Evolutionary conservation across 2,888 invertebrate genomes (phyloP), one percentile per base, ranked within the genome.

Genomic region (Andrena marginata): DNA sequence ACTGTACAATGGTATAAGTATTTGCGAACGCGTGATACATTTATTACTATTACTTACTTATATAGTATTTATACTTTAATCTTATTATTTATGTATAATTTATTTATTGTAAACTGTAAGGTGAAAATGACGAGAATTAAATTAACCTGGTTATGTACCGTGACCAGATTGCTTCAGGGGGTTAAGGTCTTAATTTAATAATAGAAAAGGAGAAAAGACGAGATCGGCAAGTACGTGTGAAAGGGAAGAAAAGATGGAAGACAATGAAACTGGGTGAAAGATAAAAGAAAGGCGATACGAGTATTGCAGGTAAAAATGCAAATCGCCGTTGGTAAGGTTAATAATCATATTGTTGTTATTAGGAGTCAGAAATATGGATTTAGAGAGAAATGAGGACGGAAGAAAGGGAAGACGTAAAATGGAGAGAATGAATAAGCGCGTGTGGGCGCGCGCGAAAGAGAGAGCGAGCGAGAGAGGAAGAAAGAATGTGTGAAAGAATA

Each of bases 331-430:
- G 65, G 63, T 78, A 75, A 83, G 68, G 72, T 84, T 83, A 79
- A 75, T 87, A 77, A 84, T 84, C 68, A 85, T 56, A 56, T 87
- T 87, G 84, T 87, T 87, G 85, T 81, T 87, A 84, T 81, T 85
- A 87, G 64, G 71, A 75, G 73, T 77, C 29, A 60, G 85, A 56
- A 77, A 77, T 81, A 78, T 63, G 71, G 54, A 63, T 78, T 62
- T 71, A 84, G 82, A 73, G 65, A 78, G 63, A 76, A 1, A 56
- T 7, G 23, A 69, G 56, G 54, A 23, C 72, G 76, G 54, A 26
- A 42, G 62, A 42, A 48, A 73, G 49, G 26, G 4, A 64, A 29
- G 49, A 33, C 60, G 29, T 80, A 62, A 81, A 71, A 23, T n/a
- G 68, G 63, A 64, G 67, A 74, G 71, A 85, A 54, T 29, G 64